Percentiles rank a stretch among this genome's conserved stretches.
phyloP scores from a whole-genome alignment of 1,140 invertebrate species.

The Pseudoatta argentina region DNA sequence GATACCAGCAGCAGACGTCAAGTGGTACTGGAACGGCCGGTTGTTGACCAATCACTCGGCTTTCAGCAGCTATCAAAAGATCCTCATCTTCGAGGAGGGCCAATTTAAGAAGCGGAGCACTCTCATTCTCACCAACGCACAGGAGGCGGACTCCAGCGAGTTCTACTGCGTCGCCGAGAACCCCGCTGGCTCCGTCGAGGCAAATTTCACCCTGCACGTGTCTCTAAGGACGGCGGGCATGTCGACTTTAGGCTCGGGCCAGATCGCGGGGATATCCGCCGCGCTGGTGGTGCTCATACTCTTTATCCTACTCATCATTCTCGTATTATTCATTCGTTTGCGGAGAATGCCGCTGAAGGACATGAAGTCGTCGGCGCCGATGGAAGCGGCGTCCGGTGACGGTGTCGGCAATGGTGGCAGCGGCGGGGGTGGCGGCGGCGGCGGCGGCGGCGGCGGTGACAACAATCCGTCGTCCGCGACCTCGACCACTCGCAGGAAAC shows the following conservation, averaged over 20 bases:
- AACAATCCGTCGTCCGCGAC: conserved; percentile 75
- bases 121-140: conserved; percentile 94
- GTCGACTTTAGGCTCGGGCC: conserved; percentile 92
- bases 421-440: conserved; percentile 83
- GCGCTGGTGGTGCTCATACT: conserved; percentile 93
- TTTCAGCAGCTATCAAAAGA: conserved; percentile 93
- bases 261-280: conserved; percentile 94
- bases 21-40: conserved; percentile 95
- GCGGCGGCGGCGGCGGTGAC: conserved; percentile 82
- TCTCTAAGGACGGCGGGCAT: conserved; percentile 91
- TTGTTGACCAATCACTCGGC: conserved; percentile 92
- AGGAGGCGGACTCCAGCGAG: conserved; percentile 94
- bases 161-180: conserved; percentile 97
- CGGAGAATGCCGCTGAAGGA: conserved; percentile 90
- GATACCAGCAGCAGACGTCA: conserved; percentile 92
- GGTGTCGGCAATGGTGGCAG: conserved; percentile 10
- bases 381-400: conserved; percentile 88
- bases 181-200: conserved; percentile 95
- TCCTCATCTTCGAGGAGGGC: conserved; percentile 93
- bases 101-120: conserved; percentile 90
- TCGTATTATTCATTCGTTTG: conserved; percentile 91
- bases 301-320: conserved; percentile 91
- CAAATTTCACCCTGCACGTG: conserved; percentile 95
- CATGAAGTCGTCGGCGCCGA: conserved; percentile 91
- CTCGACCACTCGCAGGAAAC: conserved; percentile 78